These are phyloP conservation scores for Calidris pugnax DNA, from an alignment of 2,113 vertebrate genomes.

Conservation along the genomic window DNA sequence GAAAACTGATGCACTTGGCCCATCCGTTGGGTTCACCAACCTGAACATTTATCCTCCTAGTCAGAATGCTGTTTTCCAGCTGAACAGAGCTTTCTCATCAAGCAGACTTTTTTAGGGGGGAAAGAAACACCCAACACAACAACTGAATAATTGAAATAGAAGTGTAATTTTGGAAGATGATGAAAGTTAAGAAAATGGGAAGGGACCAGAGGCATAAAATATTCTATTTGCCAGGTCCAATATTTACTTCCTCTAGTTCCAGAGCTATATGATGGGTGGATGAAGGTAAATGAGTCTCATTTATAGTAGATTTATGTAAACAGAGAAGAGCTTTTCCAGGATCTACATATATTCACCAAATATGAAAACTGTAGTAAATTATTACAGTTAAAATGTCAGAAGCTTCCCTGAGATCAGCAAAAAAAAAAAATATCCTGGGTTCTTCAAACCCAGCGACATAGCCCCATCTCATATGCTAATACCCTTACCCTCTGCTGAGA, in stretches of 20 bases:
- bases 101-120: neutral
- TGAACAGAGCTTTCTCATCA: neutral
- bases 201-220: slow-evolving; percentile 29
- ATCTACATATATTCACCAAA: slow-evolving; percentile 39
- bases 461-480: neutral
- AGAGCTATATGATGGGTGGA: slow-evolving; percentile 19
- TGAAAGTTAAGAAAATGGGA: slow-evolving; percentile 38
- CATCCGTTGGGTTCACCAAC: neutral
- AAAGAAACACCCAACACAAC: neutral
- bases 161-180: slow-evolving; percentile 19
- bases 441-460: neutral
- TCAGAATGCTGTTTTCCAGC: neutral
- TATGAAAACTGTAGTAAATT: slow-evolving; percentile 51
- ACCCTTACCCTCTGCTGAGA: neutral
- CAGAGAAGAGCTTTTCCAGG: slow-evolving; percentile 41
- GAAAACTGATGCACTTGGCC: neutral
- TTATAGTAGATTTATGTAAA: slow-evolving; percentile 54
- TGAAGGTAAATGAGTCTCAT: slow-evolving; percentile 44
- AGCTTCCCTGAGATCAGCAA: slow-evolving; percentile 23
- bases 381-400: slow-evolving; percentile 48
- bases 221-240: slow-evolving; percentile 18
- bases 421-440: neutral
- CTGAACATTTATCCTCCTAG: neutral
- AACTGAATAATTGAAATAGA: slow-evolving; percentile 28
- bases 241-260: slow-evolving; percentile 48